These are phyloP conservation scores for Acipenser transmontanus DNA, from an alignment of 2,797 vertebrate species.

Conservation along the genomic window DNA sequence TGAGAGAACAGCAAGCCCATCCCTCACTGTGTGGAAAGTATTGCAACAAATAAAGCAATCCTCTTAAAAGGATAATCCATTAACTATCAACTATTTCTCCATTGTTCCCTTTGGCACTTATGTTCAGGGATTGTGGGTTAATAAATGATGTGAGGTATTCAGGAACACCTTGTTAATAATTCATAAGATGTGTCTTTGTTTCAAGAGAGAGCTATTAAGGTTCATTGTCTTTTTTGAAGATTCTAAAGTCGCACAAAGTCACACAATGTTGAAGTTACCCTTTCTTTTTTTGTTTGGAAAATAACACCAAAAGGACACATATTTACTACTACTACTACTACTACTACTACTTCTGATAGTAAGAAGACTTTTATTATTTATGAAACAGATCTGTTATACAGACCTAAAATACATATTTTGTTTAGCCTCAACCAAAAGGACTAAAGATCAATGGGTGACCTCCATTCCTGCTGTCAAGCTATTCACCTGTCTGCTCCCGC, in stretches of 20 bases:
- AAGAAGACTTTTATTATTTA: no score
- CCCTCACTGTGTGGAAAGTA: not conserved
- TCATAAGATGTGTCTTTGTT: constrained; percentile 10
- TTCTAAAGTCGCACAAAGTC: not conserved
- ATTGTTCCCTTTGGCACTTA: constrained; percentile 3
- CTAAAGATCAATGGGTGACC: no score
- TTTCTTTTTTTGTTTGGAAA: constrained; percentile 18
- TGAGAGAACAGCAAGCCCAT: not conserved
- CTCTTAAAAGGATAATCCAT: constrained; percentile 11
- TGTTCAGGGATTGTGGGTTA: constrained; percentile 4
- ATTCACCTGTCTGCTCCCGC: no score
- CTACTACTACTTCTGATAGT: constrained; percentile 3
- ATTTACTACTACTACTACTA: not conserved
- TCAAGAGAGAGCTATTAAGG: constrained; percentile 2
- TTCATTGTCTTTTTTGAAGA: constrained; percentile 3
- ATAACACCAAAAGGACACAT: constrained; percentile 13
- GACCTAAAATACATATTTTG: no score
- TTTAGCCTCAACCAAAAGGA: no score
- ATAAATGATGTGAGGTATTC: constrained; percentile 9
- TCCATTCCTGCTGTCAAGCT: no score
- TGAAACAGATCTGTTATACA: no score
- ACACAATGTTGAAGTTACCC: not conserved
- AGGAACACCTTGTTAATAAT: constrained; percentile 9
- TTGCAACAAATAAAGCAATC: not conserved
- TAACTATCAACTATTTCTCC: not conserved